phyloP scores from a whole-genome alignment of 2,113 vertebrate species.

The Oncorhynchus kisutch region DNA sequence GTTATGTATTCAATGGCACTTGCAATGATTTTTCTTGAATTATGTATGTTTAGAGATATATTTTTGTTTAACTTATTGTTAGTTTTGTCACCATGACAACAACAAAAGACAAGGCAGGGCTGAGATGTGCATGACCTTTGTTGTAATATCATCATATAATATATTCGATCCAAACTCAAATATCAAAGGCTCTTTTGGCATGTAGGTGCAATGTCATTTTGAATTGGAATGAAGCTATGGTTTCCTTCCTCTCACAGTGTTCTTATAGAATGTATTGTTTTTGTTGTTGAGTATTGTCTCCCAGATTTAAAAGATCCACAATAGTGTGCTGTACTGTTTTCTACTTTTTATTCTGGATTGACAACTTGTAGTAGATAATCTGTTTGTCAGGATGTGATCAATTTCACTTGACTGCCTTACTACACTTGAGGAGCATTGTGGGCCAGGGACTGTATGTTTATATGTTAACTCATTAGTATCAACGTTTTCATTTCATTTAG shows the following conservation, averaged over 20 bases:
- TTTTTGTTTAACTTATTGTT: not conserved
- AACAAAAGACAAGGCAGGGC: not conserved
- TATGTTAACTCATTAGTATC: constrained; percentile 22
- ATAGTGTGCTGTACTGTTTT: not conserved
- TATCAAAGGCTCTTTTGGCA: not conserved
- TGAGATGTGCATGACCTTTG: not conserved
- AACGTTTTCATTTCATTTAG: constrained; percentile 51
- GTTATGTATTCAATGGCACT: not conserved
- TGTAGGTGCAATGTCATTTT: not conserved
- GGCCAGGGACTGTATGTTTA: constrained; percentile 24
- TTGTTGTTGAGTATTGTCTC: not conserved
- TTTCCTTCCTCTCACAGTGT: not conserved
- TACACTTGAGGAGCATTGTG: constrained; percentile 33
- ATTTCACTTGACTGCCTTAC: constrained; percentile 69
- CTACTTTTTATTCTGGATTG: not conserved
- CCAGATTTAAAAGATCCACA: too few species aligned
- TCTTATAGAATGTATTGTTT: not conserved
- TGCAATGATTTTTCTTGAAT: constrained; percentile 33
- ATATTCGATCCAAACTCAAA: not conserved
- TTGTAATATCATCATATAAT: not conserved
- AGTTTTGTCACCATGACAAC: not conserved
- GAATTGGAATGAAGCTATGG: not conserved
- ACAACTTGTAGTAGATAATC: not conserved
- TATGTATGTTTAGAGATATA: constrained; percentile 11
- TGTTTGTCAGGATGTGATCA: constrained; percentile 49